phyloP scores from a whole-genome alignment of 2,113 vertebrate genomes.

The Psophia crepitans region DNA sequence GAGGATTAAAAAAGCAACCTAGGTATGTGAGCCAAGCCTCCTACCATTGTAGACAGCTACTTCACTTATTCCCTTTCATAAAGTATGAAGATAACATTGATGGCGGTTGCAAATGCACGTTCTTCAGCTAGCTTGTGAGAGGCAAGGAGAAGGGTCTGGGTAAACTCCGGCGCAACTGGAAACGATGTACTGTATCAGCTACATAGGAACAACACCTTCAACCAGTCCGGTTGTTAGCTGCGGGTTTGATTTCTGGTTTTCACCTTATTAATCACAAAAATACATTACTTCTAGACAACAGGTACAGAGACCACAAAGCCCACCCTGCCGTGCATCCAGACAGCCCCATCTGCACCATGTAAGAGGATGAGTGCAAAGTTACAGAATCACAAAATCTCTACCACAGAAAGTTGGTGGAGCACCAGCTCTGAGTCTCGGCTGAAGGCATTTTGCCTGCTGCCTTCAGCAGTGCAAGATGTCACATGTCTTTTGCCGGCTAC shows the following conservation, averaged over 20 bases:
- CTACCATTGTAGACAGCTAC: not conserved
- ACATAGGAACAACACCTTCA: not conserved
- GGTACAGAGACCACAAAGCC: not conserved
- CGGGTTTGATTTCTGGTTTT: not conserved
- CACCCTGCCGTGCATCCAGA: not conserved
- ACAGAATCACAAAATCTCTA: too few relatives aligned
- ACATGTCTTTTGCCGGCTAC: not conserved
- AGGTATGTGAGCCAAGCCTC: not conserved
- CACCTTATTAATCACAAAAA: not conserved
- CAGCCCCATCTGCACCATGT: not conserved
- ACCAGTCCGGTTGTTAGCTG: not conserved
- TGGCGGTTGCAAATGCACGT: not conserved
- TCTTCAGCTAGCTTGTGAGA: not conserved
- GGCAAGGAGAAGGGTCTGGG: not conserved
- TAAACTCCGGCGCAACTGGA: not conserved
- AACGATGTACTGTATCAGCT: not conserved
- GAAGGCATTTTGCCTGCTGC: not conserved
- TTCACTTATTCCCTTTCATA: slow-evolving; percentile 1
- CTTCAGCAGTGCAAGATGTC: not conserved
- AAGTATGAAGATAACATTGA: not conserved
- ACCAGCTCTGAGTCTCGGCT: not conserved
- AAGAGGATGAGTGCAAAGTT: not conserved
- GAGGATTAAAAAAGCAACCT: not conserved
- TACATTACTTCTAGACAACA: not conserved
- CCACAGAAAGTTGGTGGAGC: accelerated